Conservation (phyloP, 2,113 vertebrate species). For the Cyprinodon tularosa region DNA sequence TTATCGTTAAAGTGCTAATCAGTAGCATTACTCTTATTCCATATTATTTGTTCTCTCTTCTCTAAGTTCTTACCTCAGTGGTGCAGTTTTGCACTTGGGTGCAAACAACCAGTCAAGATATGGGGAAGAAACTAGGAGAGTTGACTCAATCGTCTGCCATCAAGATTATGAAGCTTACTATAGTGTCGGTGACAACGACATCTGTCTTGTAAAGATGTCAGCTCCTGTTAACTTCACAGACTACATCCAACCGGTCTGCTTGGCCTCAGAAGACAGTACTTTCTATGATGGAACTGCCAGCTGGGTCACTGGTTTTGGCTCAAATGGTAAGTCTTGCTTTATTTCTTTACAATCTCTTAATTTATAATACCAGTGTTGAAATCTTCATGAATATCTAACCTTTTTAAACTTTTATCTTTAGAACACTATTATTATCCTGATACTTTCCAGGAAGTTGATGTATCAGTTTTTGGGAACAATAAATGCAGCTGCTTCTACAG, state of each 20-base stretch:
- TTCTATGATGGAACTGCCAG: no score
- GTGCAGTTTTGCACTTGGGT: slow-evolving; percentile 13
- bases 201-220: slow-evolving; percentile 77
- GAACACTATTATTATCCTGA: background rate
- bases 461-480: background rate
- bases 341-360: no score
- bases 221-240: slow-evolving; percentile 23
- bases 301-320: no score
- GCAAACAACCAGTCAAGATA: background rate
- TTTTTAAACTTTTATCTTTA: background rate
- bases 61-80: rapidly evolving
- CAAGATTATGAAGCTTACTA: slow-evolving; percentile 29
- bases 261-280: no score
- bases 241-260: slow-evolving; percentile 75
- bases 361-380: background rate
- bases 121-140: background rate
- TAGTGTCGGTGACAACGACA: slow-evolving; percentile 64
- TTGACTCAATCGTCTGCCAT: slow-evolving; percentile 38
- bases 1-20: no score
- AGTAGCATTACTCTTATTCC: background rate
- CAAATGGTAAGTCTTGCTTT: no score
- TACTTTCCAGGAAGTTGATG: background rate
- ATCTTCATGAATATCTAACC: background rate
- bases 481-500: background rate
- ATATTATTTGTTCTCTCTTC: background rate